phyloP scores from a whole-genome alignment of 1,140 invertebrate species.

The Acyrthosiphon pisum region DNA sequence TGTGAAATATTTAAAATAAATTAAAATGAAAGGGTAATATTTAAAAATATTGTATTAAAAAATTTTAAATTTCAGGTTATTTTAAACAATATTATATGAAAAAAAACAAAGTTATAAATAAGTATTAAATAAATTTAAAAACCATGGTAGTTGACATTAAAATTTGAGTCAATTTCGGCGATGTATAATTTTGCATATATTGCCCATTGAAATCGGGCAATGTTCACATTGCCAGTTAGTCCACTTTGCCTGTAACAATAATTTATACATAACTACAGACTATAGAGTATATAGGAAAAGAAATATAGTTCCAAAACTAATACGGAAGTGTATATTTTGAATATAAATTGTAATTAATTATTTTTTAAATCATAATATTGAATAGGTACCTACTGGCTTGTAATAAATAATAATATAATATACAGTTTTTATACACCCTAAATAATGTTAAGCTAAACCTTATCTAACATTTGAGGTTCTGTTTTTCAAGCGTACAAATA shows the following conservation, averaged over 20 bases:
- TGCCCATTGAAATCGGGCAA: neutral
- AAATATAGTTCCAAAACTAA: neutral
- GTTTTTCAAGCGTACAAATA: neutral
- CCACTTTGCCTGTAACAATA: neutral
- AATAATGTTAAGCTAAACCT: neutral
- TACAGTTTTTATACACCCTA: neutral
- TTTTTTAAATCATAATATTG: neutral
- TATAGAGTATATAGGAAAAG: neutral
- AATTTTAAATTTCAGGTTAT: neutral
- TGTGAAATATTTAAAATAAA: too few relatives aligned
- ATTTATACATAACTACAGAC: neutral
- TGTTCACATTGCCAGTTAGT: neutral
- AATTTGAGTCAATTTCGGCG: too few relatives aligned
- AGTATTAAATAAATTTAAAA: neutral
- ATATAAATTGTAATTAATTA: too few relatives aligned
- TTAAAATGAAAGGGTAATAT: too few relatives aligned
- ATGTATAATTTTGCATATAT: neutral
- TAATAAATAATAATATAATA: neutral
- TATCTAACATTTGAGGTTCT: neutral
- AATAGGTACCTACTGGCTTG: neutral
- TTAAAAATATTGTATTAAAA: too few relatives aligned
- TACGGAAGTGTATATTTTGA: neutral
- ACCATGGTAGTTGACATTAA: neutral
- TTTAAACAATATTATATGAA: neutral
- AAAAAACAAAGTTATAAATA: conserved; percentile 2